Evolutionary conservation across 2,797 vertebrate species (phyloP).

Genomic region (Syngnathus acus): DNA sequence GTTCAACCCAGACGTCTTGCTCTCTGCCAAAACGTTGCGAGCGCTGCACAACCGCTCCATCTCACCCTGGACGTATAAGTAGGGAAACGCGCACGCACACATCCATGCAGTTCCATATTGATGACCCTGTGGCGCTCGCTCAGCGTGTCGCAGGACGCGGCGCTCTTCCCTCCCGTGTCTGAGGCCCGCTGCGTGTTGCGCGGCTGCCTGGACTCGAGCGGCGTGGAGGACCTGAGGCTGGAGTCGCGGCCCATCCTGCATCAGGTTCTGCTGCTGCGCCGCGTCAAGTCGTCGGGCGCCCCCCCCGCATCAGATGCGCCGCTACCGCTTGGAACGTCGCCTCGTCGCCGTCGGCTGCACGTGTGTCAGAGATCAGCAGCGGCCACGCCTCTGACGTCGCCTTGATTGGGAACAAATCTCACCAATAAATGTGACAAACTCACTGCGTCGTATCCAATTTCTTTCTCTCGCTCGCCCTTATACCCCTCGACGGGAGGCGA

Average conservation of each 20-base stretch:
- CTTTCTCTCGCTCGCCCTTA: too few relatives aligned
- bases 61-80: slow-evolving; percentile 72
- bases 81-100: slow-evolving; percentile 8
- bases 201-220: slow-evolving; percentile 49
- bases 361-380: slow-evolving; percentile 56
- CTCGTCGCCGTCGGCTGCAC: slow-evolving; percentile 70
- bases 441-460: too few relatives aligned
- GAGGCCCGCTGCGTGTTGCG: slow-evolving; percentile 58
- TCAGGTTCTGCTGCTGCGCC: slow-evolving; percentile 61
- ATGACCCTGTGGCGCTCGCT: neutral
- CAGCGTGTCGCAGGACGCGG: slow-evolving; percentile 42
- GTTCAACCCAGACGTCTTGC: neutral
- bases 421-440: neutral
- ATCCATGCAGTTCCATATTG: neutral
- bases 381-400: slow-evolving; percentile 20
- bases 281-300: slow-evolving; percentile 15
- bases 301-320: slow-evolving; percentile 13
- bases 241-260: slow-evolving; percentile 62
- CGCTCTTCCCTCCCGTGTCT: slow-evolving; percentile 23
- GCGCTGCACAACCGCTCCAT: slow-evolving; percentile 63
- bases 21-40: neutral
- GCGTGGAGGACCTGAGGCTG: slow-evolving; percentile 47
- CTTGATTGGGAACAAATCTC: neutral
- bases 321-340: slow-evolving; percentile 58
- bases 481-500: too few relatives aligned